Percentiles rank a stretch among this genome's conserved stretches.
phyloP scores from a whole-genome alignment of 2,113 vertebrate genomes.

The Xyrauchen texanus region DNA sequence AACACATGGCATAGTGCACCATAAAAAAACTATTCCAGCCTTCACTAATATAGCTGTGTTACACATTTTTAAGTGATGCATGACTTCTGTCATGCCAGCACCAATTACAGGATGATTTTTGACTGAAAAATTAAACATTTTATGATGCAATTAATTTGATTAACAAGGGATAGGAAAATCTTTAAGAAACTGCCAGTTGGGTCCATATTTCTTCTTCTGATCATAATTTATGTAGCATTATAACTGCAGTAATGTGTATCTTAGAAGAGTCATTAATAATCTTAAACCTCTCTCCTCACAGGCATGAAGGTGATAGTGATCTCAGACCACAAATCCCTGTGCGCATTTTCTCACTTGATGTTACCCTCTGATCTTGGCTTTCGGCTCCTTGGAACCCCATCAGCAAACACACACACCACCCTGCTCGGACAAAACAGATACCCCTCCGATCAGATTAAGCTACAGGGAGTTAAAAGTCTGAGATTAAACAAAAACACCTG shows the following conservation, averaged over 20 bases:
- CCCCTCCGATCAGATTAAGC: conserved; percentile 63
- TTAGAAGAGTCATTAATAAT: conserved; percentile 15
- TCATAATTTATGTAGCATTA: conserved; percentile 6
- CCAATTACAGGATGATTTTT: conserved; percentile 14
- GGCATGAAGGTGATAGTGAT: conserved; percentile 12
- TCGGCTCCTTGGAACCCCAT: conserved; percentile 40
- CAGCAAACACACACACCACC: conserved; percentile 47
- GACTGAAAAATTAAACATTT: not conserved
- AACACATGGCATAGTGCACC: too few relatives aligned
- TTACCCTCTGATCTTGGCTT: conserved; percentile 34
- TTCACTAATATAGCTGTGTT: conserved; percentile 12
- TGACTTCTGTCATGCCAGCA: conserved; percentile 11
- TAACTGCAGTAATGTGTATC: not conserved
- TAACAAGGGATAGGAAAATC: not conserved
- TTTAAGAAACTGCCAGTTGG: not conserved
- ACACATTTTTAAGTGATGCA: not conserved
- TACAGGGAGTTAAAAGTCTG: conserved; percentile 59
- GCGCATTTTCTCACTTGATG: conserved; percentile 32
- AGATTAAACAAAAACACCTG: conserved; percentile 67
- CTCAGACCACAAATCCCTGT: conserved; percentile 34
- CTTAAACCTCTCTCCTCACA: not conserved
- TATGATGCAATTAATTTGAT: conserved; percentile 31
- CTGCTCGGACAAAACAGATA: conserved; percentile 44
- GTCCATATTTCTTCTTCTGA: not conserved
- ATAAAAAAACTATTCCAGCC: too few relatives aligned